Percentiles rank a stretch among this genome's conserved stretches.
Conservation (phyloP, 2,797 vertebrate genomes). For the Epinephelus awoara region DNA sequence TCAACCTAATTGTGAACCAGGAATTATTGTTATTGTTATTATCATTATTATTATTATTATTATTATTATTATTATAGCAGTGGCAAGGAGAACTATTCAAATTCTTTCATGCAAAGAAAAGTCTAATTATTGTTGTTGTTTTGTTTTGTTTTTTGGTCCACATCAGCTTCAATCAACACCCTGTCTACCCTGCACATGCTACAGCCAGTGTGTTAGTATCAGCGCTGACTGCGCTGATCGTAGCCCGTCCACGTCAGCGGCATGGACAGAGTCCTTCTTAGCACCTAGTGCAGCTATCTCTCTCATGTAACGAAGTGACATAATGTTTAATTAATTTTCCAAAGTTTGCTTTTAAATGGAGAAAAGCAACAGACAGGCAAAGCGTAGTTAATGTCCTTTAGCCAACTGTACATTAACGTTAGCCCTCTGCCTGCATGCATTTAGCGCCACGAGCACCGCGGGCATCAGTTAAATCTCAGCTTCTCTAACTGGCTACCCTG, state of each 20-base stretch:
- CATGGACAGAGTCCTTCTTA: slow-evolving; percentile 18
- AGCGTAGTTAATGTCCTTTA: neutral
- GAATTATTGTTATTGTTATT: no score
- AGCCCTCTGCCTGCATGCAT: neutral
- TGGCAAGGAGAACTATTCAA: no score
- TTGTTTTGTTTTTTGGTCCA: neutral
- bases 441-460: neutral
- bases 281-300: neutral
- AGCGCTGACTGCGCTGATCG: neutral
- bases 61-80: no score
- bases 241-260: slow-evolving; percentile 86
- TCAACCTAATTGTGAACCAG: no score
- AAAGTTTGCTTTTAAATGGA: no score
- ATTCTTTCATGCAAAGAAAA: neutral
- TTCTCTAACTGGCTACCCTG: neutral
- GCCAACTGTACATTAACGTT: accelerated
- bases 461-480: neutral
- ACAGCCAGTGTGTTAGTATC: no score
- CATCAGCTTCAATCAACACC: neutral
- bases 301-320: no score
- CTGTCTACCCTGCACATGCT: neutral
- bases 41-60: no score
- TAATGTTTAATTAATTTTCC: neutral
- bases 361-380: accelerated
- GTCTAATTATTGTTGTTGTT: neutral